Evolutionary conservation across 2,113 vertebrate genomes (phyloP).

Genomic region (Anser cygnoides): DNA sequence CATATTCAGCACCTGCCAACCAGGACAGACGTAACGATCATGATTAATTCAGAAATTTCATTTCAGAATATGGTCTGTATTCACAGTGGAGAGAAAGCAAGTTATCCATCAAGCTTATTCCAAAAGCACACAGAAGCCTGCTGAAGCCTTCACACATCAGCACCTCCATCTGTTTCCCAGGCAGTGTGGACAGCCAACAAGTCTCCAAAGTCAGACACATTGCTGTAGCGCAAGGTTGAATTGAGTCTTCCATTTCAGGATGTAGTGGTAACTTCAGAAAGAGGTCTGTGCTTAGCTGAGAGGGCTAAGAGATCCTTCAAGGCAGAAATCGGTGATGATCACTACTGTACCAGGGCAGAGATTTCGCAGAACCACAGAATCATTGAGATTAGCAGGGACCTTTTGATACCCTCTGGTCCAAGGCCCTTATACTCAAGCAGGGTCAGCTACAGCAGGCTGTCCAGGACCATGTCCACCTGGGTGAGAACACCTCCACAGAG

Average conservation of each 20-base stretch:
- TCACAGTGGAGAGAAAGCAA: background rate
- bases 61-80: background rate
- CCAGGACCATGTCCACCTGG: background rate
- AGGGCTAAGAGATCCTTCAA: background rate
- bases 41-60: background rate
- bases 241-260: background rate
- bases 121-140: background rate
- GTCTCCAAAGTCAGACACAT: rapidly evolving
- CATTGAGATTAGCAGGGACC: background rate
- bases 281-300: background rate
- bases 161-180: background rate
- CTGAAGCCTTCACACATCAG: background rate
- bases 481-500: background rate
- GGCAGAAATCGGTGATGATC: background rate
- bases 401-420: rapidly evolving
- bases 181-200: background rate
- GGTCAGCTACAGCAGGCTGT: background rate
- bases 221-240: background rate
- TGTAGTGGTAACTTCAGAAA: rapidly evolving
- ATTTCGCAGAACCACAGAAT: background rate
- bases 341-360: background rate
- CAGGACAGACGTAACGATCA: background rate
- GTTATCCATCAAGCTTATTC: background rate
- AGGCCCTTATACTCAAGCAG: background rate
- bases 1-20: conserved; percentile 90